Conservation (phyloP, 2,797 vertebrate genomes). For the Rhinoraja longicauda region DNA sequence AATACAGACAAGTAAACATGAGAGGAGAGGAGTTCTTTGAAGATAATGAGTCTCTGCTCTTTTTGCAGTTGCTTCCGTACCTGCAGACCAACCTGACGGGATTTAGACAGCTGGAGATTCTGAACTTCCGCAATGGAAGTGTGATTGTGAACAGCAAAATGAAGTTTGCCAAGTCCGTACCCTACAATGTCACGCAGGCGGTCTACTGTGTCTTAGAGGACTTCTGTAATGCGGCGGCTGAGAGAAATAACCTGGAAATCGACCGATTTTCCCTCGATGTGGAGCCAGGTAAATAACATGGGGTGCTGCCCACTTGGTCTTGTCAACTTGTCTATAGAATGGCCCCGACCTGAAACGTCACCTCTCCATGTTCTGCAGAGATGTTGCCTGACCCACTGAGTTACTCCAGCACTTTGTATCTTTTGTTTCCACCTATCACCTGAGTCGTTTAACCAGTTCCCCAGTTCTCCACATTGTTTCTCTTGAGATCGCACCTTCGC, state of each 20-base stretch:
- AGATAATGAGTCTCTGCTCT: slow-evolving; percentile 28
- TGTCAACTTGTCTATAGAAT: too few species aligned
- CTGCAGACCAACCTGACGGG: slow-evolving; percentile 82
- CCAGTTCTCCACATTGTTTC: too few species aligned
- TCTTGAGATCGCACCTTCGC: too few species aligned
- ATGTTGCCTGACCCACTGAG: too few species aligned
- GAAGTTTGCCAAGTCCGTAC: slow-evolving; percentile 73
- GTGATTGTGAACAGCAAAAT: slow-evolving; percentile 86
- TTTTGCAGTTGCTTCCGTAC: slow-evolving; percentile 76
- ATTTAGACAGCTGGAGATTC: slow-evolving; percentile 84
- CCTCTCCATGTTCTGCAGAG: too few species aligned
- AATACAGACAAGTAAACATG: neutral
- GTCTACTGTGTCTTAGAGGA: slow-evolving; percentile 78
- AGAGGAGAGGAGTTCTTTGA: neutral
- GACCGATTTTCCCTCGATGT: slow-evolving; percentile 77
- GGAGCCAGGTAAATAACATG: slow-evolving; percentile 68
- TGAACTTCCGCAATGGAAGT: slow-evolving; percentile 84
- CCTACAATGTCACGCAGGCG: slow-evolving; percentile 80
- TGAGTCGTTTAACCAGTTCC: too few species aligned
- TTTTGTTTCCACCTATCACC: too few species aligned
- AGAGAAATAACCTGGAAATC: slow-evolving; percentile 70
- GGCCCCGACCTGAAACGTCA: too few species aligned
- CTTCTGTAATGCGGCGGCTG: slow-evolving; percentile 66
- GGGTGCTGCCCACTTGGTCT: neutral
- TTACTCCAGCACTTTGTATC: too few species aligned